phyloP scores from a whole-genome alignment of 2,888 invertebrate genomes.

The Torymus texanus region DNA sequence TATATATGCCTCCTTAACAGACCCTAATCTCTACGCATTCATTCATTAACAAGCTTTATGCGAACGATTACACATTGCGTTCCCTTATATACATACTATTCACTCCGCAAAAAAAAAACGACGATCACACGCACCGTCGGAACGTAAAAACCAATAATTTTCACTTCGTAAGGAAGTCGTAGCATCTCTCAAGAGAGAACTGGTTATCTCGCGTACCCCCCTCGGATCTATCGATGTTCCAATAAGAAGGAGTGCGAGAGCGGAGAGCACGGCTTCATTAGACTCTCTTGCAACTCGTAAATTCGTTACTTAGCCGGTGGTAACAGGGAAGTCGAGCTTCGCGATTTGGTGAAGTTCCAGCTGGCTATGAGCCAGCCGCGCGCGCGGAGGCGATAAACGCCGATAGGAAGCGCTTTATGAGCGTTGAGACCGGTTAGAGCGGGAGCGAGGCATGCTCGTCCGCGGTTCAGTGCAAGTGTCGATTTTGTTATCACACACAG shows the following conservation, averaged over 20 bases:
- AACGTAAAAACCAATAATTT: conserved; percentile 3
- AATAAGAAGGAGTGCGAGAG: not conserved
- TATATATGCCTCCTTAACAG: too few relatives aligned
- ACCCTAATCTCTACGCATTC: too few relatives aligned
- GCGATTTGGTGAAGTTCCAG: conserved; percentile 33
- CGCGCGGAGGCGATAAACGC: conserved; percentile 10
- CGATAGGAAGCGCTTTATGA: conserved; percentile 35
- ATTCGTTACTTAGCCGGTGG: conserved; percentile 30
- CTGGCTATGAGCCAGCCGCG: conserved; percentile 23
- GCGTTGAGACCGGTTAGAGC: conserved; percentile 1
- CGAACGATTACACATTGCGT: too few relatives aligned
- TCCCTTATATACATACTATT: too few relatives aligned
- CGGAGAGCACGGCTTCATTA: conserved; percentile 35
- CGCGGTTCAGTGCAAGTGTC: conserved; percentile 28
- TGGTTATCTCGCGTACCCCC: conserved; percentile 3
- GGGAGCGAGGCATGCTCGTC: too few relatives aligned
- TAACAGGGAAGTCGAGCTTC: not conserved
- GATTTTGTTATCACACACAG: conserved; percentile 27
- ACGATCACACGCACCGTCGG: not conserved
- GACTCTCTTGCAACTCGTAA: conserved; percentile 24
- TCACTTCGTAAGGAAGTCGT: conserved; percentile 27
- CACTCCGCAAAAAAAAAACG: not conserved
- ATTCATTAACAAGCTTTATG: too few relatives aligned
- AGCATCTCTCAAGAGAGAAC: not conserved
- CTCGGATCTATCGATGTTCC: not conserved